Conservation (phyloP, 1,140 invertebrate species). For the Megathymus violae region DNA sequence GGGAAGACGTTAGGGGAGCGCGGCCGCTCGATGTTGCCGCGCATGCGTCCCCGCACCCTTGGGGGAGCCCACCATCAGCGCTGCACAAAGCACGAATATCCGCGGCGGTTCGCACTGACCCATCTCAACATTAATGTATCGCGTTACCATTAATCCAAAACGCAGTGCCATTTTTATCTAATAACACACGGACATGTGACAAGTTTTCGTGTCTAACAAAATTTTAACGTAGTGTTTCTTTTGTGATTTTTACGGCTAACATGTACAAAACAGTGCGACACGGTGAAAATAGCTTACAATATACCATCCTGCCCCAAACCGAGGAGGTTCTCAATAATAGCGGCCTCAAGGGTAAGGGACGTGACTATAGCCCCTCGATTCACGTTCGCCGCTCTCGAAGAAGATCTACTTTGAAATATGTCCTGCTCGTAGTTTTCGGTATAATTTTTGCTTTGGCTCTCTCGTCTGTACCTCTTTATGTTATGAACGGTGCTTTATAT, state of each 20-base stretch:
- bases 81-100: slow-evolving; percentile 66
- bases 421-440: slow-evolving; percentile 64
- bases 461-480: slow-evolving; percentile 67
- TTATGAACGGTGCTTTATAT: slow-evolving; percentile 67
- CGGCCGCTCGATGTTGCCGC: slow-evolving; percentile 80
- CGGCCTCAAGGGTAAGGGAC: slow-evolving; percentile 83
- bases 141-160: slow-evolving; percentile 44
- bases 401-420: slow-evolving; percentile 69
- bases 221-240: slow-evolving; percentile 64
- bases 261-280: slow-evolving; percentile 91
- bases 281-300: slow-evolving; percentile 89
- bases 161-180: slow-evolving; percentile 39
- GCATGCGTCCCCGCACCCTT: slow-evolving; percentile 58
- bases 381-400: slow-evolving; percentile 66
- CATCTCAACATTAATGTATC: slow-evolving; percentile 56
- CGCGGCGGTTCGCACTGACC: slow-evolving; percentile 57
- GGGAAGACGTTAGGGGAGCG: slow-evolving; percentile 60
- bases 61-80: slow-evolving; percentile 43
- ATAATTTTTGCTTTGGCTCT: slow-evolving; percentile 64
- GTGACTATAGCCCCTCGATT: slow-evolving; percentile 79
- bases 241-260: slow-evolving; percentile 60
- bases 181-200: slow-evolving; percentile 69
- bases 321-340: slow-evolving; percentile 86
- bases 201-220: slow-evolving; percentile 45
- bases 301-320: slow-evolving; percentile 89